phyloP scores from a whole-genome alignment of 1,140 invertebrate genomes.

The Aphidius ervi region DNA sequence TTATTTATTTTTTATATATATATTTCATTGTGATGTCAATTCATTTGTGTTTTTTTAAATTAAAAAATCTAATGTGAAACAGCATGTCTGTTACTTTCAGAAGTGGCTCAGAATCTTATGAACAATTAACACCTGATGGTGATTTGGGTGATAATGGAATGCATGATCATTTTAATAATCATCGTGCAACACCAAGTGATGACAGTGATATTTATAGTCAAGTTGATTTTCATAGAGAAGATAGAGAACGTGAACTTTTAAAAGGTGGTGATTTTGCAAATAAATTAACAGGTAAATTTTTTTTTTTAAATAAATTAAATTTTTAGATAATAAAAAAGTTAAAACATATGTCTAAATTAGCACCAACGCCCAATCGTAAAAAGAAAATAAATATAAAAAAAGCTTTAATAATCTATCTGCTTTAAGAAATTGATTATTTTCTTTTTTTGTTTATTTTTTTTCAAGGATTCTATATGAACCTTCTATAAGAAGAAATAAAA shows the following conservation, averaged over 20 bases:
- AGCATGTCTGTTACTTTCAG: constrained; percentile 57
- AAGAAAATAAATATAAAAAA: no score
- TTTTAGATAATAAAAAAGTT: no score
- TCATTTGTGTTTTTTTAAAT: constrained; percentile 17
- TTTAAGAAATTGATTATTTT: not conserved
- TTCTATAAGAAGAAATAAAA: no score
- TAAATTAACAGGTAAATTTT: constrained; percentile 44
- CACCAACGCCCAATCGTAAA: no score
- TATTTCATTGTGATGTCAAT: constrained; percentile 3
- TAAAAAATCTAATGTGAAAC: constrained; percentile 50
- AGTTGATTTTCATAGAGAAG: constrained; percentile 54
- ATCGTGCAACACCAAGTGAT: constrained; percentile 58
- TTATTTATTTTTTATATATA: not conserved
- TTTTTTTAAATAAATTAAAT: not conserved
- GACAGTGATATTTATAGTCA: constrained; percentile 69
- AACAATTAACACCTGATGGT: constrained; percentile 65
- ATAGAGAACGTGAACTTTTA: constrained; percentile 45
- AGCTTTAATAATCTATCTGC: no score
- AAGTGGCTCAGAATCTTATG: constrained; percentile 80
- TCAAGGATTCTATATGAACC: no score
- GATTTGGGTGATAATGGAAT: constrained; percentile 49
- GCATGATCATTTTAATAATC: constrained; percentile 52
- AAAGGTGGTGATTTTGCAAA: constrained; percentile 45
- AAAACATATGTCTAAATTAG: no score
- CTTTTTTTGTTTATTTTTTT: not conserved